Evolutionary conservation across 2,888 invertebrate genomes (phyloP).

Genomic region (Rhingia campestris): DNA sequence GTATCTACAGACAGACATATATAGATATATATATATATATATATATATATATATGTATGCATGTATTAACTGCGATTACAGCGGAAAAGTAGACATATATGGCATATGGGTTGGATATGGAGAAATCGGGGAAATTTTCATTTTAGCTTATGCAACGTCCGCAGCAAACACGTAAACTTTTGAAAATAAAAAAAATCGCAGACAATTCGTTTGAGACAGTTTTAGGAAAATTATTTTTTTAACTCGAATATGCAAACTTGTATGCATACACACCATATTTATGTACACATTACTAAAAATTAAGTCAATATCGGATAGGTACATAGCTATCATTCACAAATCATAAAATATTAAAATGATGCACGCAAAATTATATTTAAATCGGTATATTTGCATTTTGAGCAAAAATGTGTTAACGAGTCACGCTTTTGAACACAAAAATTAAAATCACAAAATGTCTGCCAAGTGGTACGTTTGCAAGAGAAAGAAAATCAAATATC

Average conservation of each 20-base stretch:
- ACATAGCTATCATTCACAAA: neutral
- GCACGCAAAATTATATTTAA: neutral
- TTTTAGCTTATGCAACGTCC: neutral
- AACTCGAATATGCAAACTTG: too few relatives aligned
- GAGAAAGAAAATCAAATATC: neutral
- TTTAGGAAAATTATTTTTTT: too few relatives aligned
- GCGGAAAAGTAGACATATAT: neutral
- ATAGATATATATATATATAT: too few relatives aligned
- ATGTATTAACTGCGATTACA: neutral
- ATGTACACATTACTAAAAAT: neutral
- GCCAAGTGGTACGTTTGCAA: slow-evolving; percentile 27
- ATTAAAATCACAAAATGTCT: slow-evolving; percentile 62
- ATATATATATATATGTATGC: neutral
- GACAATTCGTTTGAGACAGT: too few relatives aligned
- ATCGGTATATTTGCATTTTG: neutral
- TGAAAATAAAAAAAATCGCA: too few relatives aligned
- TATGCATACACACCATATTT: too few relatives aligned
- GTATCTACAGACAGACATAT: neutral
- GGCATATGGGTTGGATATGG: neutral
- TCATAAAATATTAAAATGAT: neutral
- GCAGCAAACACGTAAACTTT: neutral
- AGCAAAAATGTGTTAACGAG: neutral
- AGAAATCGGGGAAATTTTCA: neutral
- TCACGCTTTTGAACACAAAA: slow-evolving; percentile 28
- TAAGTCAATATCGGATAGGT: neutral